Evolutionary conservation across 2,113 vertebrate genomes (phyloP).

Genomic region (Hymenochirus boettgeri): DNA sequence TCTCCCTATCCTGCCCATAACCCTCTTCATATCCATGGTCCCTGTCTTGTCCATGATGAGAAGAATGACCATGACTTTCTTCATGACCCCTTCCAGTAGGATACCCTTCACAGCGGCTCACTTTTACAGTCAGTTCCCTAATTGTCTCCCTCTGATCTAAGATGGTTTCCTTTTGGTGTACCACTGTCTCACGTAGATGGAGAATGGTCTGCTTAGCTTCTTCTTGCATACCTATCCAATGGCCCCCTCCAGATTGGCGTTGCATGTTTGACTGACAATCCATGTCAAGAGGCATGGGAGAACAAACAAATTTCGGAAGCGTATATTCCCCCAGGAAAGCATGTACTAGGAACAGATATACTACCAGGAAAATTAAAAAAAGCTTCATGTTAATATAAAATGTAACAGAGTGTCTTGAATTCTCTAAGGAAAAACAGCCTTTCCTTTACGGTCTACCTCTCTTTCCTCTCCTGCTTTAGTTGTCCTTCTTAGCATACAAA

Average conservation of each 20-base stretch:
- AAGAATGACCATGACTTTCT: constrained; percentile 15
- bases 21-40: constrained; percentile 18
- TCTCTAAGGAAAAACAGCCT: background rate
- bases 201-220: constrained; percentile 72
- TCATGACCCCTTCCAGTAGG: constrained; percentile 30
- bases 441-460: constrained; percentile 14
- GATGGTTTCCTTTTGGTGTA: constrained; percentile 75
- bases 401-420: background rate
- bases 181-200: constrained; percentile 69
- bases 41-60: constrained; percentile 27
- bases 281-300: constrained; percentile 63
- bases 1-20: constrained; percentile 15
- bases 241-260: constrained; percentile 45
- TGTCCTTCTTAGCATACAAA: constrained; percentile 34
- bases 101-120: constrained; percentile 66
- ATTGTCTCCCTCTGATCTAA: constrained; percentile 74
- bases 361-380: constrained; percentile 8
- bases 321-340: constrained; percentile 31
- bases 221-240: constrained; percentile 64
- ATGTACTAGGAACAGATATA: constrained; percentile 4
- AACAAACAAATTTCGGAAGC: constrained; percentile 70
- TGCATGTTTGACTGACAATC: constrained; percentile 61
- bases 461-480: background rate
- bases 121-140: constrained; percentile 71
- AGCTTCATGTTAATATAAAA: constrained; percentile 25